Base-by-base conservation (phyloP, 2,113 vertebrate genomes). In the Chionodraco myersi region DNA sequence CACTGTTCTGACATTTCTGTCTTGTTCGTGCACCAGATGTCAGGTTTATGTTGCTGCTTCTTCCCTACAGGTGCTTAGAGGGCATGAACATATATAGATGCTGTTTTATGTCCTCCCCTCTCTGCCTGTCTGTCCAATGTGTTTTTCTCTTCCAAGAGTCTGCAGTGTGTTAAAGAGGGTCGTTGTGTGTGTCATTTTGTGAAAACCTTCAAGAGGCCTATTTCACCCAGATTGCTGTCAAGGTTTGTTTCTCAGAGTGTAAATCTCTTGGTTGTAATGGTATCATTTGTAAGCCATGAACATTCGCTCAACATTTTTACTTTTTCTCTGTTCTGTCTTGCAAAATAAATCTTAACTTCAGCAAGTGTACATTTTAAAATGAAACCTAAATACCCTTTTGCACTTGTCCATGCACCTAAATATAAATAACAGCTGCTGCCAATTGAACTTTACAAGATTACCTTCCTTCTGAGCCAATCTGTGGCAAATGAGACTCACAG, bases 1-100 rank as follows among this genome's bases (percentile, higher is more conserved):
- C 34, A 44, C 51, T 5, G 21, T 66, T n/a, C 62, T 86, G 78
- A 86, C 83, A 86, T 91, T 86, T 89, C 60, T 1, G 13, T 78
- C 65, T 72, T 26, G 10, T 53, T 79, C 47, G 23, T 57, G 67
- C 45, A 16, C 87, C 80, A 84, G 53, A 75, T 72, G 62, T 62
- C 14, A 14, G 16, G 13, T 76, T 80, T 58, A 54, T 70, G 56
- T 70, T 57, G 66, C 77, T 63, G 21, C 21, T 21, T 21, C 21
- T 45, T 78, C 57, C 58, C 57, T 62, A 13, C 73, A 79, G 80
- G 71, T 67, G 66, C 68, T 68, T 76, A 3, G 23, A 58, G 78
- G 67, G 49, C 30, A 75, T 10, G 49, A 30, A 76, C 49, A 47
- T 61, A 66, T 54, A 71, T 41, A 61, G 58, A 45, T 13, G 16